Evolutionary conservation across 2,113 vertebrate genomes (phyloP).

Genomic region (Passerina amoena): DNA sequence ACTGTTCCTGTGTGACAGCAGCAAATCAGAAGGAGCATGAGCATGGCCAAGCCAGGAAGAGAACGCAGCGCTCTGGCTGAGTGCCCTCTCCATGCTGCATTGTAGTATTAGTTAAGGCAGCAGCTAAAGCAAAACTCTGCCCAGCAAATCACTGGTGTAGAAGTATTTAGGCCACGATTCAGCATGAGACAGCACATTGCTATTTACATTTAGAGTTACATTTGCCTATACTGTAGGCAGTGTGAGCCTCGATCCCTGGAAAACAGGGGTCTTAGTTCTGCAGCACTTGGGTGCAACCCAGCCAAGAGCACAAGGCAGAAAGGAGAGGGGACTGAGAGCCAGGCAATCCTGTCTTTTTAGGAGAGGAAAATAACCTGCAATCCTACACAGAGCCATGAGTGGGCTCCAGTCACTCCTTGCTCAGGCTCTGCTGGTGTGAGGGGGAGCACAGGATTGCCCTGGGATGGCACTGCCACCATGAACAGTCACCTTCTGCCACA

Average conservation of each 20-base stretch:
- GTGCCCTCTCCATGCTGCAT: background rate
- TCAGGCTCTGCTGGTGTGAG: background rate
- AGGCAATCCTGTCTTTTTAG: background rate
- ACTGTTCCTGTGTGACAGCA: background rate
- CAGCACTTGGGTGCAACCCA: background rate
- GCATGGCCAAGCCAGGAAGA: fast-evolving
- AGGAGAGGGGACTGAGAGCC: background rate
- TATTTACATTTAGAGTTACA: background rate
- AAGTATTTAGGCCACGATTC: background rate
- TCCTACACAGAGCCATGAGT: background rate
- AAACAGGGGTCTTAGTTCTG: background rate
- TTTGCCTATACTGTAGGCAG: background rate
- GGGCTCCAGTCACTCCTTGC: background rate
- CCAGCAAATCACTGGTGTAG: background rate
- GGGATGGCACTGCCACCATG: background rate
- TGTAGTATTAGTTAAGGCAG: background rate
- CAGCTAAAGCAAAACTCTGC: background rate
- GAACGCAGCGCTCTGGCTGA: background rate
- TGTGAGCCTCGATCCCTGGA: fast-evolving
- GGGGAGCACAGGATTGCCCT: background rate
- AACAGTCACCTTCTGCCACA: background rate
- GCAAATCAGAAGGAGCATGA: background rate
- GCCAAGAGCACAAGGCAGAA: background rate
- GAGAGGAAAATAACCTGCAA: background rate
- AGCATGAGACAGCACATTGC: background rate